Percentiles rank a stretch among this genome's conserved stretches.
Conservation (phyloP, 30 jellyfish, hydroid and myxozoan species). For the Pseudorhiza aurosa region DNA sequence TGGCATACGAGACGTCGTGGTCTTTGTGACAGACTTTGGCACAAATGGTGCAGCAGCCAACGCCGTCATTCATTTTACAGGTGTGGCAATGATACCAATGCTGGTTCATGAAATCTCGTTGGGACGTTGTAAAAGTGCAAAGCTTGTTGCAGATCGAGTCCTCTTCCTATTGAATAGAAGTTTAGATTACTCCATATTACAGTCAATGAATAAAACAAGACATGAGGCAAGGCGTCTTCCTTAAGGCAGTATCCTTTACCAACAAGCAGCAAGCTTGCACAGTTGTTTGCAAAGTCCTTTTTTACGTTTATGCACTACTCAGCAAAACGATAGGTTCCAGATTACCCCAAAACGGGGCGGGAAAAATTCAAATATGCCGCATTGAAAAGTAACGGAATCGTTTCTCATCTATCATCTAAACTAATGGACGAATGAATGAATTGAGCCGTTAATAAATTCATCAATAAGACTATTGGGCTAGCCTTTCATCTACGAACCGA, state of each 20-base stretch:
- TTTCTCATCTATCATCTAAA: too few species aligned
- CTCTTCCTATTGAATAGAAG: constrained; percentile 69
- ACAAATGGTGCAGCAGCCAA: constrained; percentile 97
- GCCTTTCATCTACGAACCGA: constrained; percentile 46
- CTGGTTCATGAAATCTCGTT: constrained; percentile 87
- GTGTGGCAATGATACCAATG: constrained; percentile 99
- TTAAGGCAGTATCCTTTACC: too few species aligned
- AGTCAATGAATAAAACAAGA: too few species aligned
- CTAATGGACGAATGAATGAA: constrained; percentile 5
- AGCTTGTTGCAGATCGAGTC: constrained; percentile 75
- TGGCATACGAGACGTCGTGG: constrained; percentile 95
- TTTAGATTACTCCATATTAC: too few species aligned
- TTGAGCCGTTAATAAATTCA: neutral
- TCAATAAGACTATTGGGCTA: neutral
- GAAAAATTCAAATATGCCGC: too few species aligned
- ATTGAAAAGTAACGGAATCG: too few species aligned
- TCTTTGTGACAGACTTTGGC: constrained; percentile 95
- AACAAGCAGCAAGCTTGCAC: too few species aligned
- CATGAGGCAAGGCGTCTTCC: too few species aligned
- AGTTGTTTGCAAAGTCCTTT: too few species aligned
- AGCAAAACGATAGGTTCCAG: too few species aligned
- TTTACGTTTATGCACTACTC: too few species aligned
- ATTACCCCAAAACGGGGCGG: too few species aligned
- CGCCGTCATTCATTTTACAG: constrained; percentile 96
- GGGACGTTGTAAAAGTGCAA: constrained; percentile 92